Evolutionary conservation across 2,888 invertebrate species (phyloP).

Genomic region (Hirtodrosophila duncani): DNA sequence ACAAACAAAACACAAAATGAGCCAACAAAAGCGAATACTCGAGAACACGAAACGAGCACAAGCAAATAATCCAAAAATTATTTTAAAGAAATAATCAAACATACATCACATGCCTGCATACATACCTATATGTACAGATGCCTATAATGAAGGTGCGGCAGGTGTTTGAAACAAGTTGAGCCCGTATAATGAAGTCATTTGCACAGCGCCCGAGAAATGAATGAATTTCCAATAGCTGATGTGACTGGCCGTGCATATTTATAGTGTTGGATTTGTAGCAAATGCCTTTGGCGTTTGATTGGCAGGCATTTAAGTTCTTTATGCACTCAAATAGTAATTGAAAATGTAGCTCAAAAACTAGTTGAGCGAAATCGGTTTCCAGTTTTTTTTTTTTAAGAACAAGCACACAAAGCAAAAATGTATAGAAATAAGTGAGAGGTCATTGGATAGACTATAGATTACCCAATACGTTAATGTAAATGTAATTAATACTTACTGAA

Average conservation of each 20-base stretch:
- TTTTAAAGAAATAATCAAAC: too few relatives aligned
- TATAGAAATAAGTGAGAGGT: too few relatives aligned
- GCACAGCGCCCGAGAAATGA: slow-evolving; percentile 36
- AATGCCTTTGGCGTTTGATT: neutral
- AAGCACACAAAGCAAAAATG: too few relatives aligned
- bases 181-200: slow-evolving; percentile 50
- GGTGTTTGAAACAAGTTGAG: slow-evolving; percentile 29
- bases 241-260: slow-evolving; percentile 3
- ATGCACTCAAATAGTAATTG: too few relatives aligned
- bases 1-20: slow-evolving; percentile 30
- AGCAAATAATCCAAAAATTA: slow-evolving; percentile 44
- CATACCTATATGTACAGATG: too few relatives aligned
- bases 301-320: neutral
- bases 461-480: too few relatives aligned
- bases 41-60: slow-evolving; percentile 42
- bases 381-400: too few relatives aligned
- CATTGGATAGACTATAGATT: too few relatives aligned
- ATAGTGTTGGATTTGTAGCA: too few relatives aligned
- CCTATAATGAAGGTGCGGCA: slow-evolving; percentile 43
- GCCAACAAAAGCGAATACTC: slow-evolving; percentile 18
- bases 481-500: too few relatives aligned
- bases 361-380: too few relatives aligned
- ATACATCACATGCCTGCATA: slow-evolving; percentile 15
- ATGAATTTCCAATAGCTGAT: slow-evolving; percentile 12
- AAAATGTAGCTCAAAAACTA: too few relatives aligned